phyloP scores from a whole-genome alignment of 2,797 vertebrate species.

The Buceros bicornis region DNA sequence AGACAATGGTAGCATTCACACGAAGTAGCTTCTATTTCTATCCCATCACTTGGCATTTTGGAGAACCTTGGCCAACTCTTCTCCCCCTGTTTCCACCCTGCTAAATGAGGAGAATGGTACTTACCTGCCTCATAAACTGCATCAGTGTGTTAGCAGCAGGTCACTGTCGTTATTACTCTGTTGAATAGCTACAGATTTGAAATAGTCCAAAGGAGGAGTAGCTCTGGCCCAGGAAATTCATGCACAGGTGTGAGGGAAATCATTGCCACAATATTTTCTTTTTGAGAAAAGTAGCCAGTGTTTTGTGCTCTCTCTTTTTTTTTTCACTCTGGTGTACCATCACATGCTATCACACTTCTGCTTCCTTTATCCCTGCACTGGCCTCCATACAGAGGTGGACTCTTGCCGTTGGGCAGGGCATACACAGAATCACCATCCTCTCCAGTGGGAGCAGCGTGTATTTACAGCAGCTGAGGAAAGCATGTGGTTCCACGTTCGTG shows the following conservation, averaged over 20 bases:
- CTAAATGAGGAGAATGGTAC: background rate
- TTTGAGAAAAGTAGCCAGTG: background rate
- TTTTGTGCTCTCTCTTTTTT: background rate
- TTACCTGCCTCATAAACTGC: background rate
- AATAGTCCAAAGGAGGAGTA: background rate
- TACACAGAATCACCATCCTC: background rate
- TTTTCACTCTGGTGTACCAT: background rate
- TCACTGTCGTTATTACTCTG: background rate
- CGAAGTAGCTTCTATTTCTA: background rate
- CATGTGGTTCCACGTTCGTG: background rate
- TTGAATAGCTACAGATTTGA: background rate
- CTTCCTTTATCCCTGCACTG: background rate
- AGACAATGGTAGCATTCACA: background rate
- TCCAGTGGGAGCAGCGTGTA: background rate
- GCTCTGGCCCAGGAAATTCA: background rate
- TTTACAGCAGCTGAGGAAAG: background rate
- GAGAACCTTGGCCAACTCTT: background rate
- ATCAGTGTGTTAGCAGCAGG: background rate
- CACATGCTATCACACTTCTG: background rate
- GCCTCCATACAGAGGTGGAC: background rate
- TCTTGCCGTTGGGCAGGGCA: background rate
- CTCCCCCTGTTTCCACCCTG: background rate
- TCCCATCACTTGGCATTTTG: background rate
- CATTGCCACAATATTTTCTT: background rate
- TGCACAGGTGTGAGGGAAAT: background rate